A percentile compares a stretch with the other conserved stretches of the same genome.
Conservation (phyloP, 1,140 invertebrate species). For the Eurytemora carolleeae region DNA sequence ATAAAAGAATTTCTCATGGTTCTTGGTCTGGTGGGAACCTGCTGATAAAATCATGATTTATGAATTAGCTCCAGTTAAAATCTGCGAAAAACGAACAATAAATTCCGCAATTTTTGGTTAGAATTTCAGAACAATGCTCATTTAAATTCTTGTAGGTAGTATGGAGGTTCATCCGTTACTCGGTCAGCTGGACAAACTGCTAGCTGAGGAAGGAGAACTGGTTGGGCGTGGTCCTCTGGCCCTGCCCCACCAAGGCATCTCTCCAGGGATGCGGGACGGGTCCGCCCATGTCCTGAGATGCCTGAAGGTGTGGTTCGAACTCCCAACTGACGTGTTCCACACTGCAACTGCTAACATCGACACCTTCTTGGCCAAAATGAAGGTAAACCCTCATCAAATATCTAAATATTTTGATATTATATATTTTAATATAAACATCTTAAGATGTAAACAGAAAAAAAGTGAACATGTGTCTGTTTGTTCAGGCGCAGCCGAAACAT, state of each 20-base stretch:
- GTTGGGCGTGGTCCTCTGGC: background rate
- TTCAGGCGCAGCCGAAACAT: slow-evolving; percentile 38
- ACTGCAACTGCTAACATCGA: slow-evolving; percentile 53
- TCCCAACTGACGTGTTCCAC: slow-evolving; percentile 51
- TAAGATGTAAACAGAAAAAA: too few relatives aligned
- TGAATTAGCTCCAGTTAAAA: too few relatives aligned
- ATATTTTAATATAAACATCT: background rate
- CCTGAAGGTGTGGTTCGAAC: slow-evolving; percentile 48
- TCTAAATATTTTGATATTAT: slow-evolving; percentile 9
- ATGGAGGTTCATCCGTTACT: background rate
- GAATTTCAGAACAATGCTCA: too few relatives aligned
- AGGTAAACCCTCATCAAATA: slow-evolving; percentile 27
- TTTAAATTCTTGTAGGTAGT: background rate
- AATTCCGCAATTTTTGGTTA: too few relatives aligned
- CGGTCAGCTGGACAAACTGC: background rate
- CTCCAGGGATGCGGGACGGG: slow-evolving; percentile 46
- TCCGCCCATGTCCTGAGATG: slow-evolving; percentile 54
- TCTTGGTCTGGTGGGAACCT: too few relatives aligned
- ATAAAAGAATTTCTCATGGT: too few relatives aligned
- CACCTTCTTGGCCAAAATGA: slow-evolving; percentile 48
- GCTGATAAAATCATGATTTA: too few relatives aligned
- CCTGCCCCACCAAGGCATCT: slow-evolving; percentile 29
- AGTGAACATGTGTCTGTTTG: too few relatives aligned
- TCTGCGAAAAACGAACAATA: too few relatives aligned
- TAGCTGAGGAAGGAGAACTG: background rate